Conservation (phyloP, 2,888 invertebrate species). For the Danaus chrysippus region DNA sequence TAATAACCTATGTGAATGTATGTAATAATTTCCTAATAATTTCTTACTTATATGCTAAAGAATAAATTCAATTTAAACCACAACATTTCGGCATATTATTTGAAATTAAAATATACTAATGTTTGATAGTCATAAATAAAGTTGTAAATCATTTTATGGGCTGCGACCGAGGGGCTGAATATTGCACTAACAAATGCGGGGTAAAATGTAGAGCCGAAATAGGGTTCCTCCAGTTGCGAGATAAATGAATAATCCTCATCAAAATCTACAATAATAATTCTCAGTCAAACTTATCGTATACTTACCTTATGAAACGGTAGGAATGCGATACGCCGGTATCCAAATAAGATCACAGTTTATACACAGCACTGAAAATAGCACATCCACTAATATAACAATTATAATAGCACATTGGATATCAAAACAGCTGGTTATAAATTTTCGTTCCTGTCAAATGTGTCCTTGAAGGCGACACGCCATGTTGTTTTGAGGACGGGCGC, state of each 20-base stretch:
- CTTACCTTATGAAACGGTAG: conserved; percentile 62
- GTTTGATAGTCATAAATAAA: no score
- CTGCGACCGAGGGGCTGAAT: background rate
- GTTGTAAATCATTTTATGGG: background rate
- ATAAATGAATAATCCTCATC: background rate
- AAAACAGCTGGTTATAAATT: conserved; percentile 49
- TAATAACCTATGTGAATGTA: no score
- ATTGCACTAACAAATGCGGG: background rate
- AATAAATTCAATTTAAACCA: no score
- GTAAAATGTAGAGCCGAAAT: conserved; percentile 4
- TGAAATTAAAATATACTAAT: no score
- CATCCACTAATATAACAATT: conserved; percentile 42
- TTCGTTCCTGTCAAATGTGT: conserved; percentile 64
- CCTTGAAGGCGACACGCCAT: conserved; percentile 69
- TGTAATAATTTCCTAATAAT: no score
- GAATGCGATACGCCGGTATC: conserved; percentile 50
- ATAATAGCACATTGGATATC: conserved; percentile 29
- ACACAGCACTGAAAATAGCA: conserved; percentile 49
- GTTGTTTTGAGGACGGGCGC: conserved; percentile 69
- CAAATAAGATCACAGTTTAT: conserved; percentile 44
- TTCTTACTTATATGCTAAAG: no score
- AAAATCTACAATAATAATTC: conserved; percentile 4
- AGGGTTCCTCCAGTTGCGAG: background rate
- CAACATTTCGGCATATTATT: no score
- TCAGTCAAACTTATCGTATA: conserved; percentile 26